Evolutionary conservation across 1,140 invertebrate species (phyloP), one percentile per base, ranked within the genome.

Genomic region (Colletes gigas): DNA sequence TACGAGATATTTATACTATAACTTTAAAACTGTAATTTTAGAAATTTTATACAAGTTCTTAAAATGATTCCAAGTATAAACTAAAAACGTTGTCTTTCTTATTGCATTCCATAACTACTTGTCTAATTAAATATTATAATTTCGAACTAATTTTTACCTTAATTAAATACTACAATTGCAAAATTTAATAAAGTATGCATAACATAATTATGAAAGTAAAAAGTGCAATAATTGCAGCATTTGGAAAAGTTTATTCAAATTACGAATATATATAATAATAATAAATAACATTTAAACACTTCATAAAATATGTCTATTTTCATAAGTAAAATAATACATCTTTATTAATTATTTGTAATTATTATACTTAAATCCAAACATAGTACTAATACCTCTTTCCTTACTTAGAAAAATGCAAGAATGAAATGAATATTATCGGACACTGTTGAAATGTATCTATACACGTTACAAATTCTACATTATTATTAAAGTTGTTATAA

Each of bases 231-330:
- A 71, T 44, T 47, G 7, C 41, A 50, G 3, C 55, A 39, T 15
- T 9, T 65, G 17, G 65, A 57, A 52, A 41, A 30, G 44, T 71
- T 50, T 52, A 65, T 65, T 63, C 4, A 57, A 75, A 52, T 60
- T 30, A 30, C 47, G 67, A 52, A 52, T 47, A 65, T 47, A 50
- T 47, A 10, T 54, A 57, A 57, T 57, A 4, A 69, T 57, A 78
- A 71, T 78, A 78, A 78, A 71, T 78, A 78, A 44, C 39, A 52
- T 19, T 70, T 10, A 3, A 60, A 57, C 47, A 69, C 30, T 50
- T 19, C 50, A 67, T 67, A 67, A 44, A 55, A 39, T 30, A 57
- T 15, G 39, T 54, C 47, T 65, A 65, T 39, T 70, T 50, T 62
- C 30, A 71, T 44, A 78, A 30, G 14, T 59, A 82, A 62, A 62